These are phyloP conservation scores for Vanessa atalanta DNA, from an alignment of 1,140 invertebrate genomes.

Conservation along the genomic window DNA sequence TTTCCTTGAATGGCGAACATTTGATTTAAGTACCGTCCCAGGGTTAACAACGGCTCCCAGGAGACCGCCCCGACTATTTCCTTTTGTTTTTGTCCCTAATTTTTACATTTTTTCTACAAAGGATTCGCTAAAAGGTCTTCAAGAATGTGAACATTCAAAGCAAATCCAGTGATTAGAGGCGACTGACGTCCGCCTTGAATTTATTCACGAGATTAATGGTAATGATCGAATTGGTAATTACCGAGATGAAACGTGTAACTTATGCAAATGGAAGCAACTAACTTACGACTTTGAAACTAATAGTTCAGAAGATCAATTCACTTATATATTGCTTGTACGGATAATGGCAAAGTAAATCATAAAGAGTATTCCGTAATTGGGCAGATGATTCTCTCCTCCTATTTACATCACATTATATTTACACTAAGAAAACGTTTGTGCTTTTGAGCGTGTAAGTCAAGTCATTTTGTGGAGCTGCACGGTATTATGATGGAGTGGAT, in stretches of 20 bases:
- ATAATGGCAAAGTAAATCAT: conserved; percentile 27
- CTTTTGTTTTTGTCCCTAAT: conserved; percentile 71
- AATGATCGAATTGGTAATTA: conserved; percentile 63
- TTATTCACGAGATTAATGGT: conserved; percentile 58
- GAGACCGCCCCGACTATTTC: conserved; percentile 74
- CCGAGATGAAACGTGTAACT: conserved; percentile 59
- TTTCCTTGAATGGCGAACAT: conserved; percentile 75
- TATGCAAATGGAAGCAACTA: conserved; percentile 58
- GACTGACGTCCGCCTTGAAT: conserved; percentile 56
- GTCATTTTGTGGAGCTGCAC: conserved; percentile 21
- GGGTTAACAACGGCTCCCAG: conserved; percentile 63
- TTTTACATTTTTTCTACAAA: conserved; percentile 71
- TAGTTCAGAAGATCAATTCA: conserved; percentile 43
- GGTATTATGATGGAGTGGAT: conserved; percentile 37
- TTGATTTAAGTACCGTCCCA: conserved; percentile 77
- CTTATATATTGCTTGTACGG: conserved; percentile 27
- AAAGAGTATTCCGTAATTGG: conserved; percentile 31
- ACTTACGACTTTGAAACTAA: conserved; percentile 47
- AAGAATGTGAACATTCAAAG: conserved; percentile 55
- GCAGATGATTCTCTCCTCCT: conserved; percentile 29
- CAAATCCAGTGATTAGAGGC: conserved; percentile 62
- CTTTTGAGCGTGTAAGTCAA: conserved; percentile 26
- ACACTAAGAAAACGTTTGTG: conserved; percentile 24
- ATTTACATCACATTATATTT: conserved; percentile 31
- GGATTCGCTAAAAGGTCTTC: conserved; percentile 54